Percentiles rank a stretch among this genome's conserved stretches.
These are phyloP conservation scores for Hoplodrina ambigua DNA, from an alignment of 2,888 invertebrate genomes.

Conservation along the genomic window DNA sequence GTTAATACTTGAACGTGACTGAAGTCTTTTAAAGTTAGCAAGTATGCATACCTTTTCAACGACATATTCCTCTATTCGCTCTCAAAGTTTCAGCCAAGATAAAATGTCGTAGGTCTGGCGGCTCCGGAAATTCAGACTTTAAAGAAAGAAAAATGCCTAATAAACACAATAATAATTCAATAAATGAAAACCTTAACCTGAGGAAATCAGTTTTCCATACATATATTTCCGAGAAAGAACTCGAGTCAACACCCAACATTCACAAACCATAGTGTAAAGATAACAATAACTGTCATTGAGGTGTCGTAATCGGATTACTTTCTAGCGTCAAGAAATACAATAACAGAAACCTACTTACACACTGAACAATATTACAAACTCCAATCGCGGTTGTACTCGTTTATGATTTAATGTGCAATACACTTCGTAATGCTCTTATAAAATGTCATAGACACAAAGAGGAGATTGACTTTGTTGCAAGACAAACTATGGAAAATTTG, in stretches of 20 bases:
- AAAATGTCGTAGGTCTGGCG: no score
- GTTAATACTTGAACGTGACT: no score
- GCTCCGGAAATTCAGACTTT: no score
- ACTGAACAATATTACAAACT: conserved; percentile 40
- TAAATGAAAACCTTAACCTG: neutral
- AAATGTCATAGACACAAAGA: conserved; percentile 43
- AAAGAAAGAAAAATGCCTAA: no score
- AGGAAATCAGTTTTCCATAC: conserved; percentile 4
- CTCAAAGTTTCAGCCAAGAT: no score
- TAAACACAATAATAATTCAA: neutral
- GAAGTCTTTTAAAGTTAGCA: no score
- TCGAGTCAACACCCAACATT: conserved; percentile 9
- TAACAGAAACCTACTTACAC: conserved; percentile 50
- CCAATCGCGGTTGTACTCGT: conserved; percentile 33
- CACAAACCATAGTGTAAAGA: conserved; percentile 14
- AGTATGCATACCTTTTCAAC: no score
- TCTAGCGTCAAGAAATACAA: conserved; percentile 50
- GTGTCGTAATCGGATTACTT: conserved; percentile 50
- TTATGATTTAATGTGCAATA: conserved; percentile 44
- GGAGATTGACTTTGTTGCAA: conserved; percentile 49
- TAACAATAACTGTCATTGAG: conserved; percentile 28
- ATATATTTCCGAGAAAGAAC: neutral
- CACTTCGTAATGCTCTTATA: conserved; percentile 50
- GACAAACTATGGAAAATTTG: conserved; percentile 40
- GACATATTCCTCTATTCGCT: no score